A percentile compares a stretch with the other conserved stretches of the same genome.
Conservation (phyloP, 2,113 vertebrate genomes). For the Nycticryphes semicollaris region DNA sequence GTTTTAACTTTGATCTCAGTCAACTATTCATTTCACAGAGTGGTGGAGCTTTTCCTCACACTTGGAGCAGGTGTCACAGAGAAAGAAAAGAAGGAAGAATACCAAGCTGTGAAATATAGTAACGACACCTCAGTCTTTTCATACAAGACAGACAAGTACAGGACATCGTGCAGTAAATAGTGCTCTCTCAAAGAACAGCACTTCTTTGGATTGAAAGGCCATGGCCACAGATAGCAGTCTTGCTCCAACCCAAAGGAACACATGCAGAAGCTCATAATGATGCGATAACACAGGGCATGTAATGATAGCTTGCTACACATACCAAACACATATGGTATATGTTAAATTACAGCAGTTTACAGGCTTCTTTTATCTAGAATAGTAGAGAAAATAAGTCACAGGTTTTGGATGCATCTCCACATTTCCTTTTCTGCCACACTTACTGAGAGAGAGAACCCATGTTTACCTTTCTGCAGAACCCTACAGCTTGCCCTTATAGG, state of each 20-base stretch:
- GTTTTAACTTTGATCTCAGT: background rate
- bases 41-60: background rate
- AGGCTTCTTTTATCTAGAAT: background rate
- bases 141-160: background rate
- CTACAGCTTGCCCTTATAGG: background rate
- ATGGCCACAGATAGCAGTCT: background rate
- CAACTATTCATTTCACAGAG: background rate
- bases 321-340: background rate
- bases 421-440: background rate
- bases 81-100: background rate
- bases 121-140: background rate
- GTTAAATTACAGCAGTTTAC: background rate
- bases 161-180: background rate
- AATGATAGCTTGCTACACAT: background rate
- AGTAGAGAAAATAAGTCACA: background rate
- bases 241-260: background rate
- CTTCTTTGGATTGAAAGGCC: background rate
- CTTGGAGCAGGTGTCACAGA: background rate
- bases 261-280: accelerated
- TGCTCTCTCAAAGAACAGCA: background rate
- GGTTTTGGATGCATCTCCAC: background rate
- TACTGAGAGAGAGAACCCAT: background rate
- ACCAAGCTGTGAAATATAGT: background rate
- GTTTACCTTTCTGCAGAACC: background rate
- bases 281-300: background rate